Conservation (phyloP, 2,113 vertebrate species). For the Potamarius usumacintae region DNA sequence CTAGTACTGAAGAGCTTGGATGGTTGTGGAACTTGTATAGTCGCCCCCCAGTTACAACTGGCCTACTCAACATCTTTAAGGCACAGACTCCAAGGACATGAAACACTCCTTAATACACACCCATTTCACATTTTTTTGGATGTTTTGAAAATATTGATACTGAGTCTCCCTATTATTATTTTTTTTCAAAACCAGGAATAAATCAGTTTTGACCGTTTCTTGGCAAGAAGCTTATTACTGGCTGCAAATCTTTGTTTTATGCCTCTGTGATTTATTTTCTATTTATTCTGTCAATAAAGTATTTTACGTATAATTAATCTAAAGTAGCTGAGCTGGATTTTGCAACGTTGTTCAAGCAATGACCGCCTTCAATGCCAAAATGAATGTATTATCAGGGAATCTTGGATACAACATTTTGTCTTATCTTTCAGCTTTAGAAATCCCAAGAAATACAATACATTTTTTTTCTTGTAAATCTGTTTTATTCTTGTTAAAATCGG, state of each 20-base stretch:
- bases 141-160: constrained; percentile 36
- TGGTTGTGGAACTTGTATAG: background rate
- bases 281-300: background rate
- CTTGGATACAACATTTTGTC: background rate
- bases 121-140: constrained; percentile 53
- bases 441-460: background rate
- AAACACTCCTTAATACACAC: constrained; percentile 40
- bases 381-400: background rate
- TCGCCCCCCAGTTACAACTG: constrained; percentile 11
- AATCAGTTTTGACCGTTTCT: background rate
- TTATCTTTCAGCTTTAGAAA: background rate
- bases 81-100: constrained; percentile 41
- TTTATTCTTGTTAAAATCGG: background rate
- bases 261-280: background rate
- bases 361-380: background rate
- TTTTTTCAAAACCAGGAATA: background rate
- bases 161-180: background rate
- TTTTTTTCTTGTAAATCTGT: background rate
- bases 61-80: constrained; percentile 17
- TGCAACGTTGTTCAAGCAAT: background rate
- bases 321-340: background rate
- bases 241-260: background rate
- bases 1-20: constrained; percentile 17
- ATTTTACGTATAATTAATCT: background rate
- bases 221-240: background rate